Evolutionary conservation across 92 coral and sea anemone genomes (phyloP), one percentile per base, ranked within the genome.

Genomic region (Phenganax subtilis): DNA sequence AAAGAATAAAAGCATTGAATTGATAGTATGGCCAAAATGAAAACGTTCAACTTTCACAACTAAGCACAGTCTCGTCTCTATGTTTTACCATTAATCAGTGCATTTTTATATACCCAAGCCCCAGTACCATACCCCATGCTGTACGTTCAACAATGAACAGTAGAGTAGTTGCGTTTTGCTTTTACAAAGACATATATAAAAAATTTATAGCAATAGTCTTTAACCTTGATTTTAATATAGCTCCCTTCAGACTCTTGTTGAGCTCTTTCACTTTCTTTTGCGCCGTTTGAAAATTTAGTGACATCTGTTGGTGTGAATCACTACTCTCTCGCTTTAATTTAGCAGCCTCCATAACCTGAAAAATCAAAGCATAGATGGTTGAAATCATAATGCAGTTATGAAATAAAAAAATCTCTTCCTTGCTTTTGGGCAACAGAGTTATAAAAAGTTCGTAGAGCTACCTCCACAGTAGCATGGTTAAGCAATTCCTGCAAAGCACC

Each of bases 381-480:
- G 16, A 55, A 15, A 31, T 10, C n/a, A 10, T 55, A 56, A 44
- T 25, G 6, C 10, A 58, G 25, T 77, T 51, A n/a, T 4, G 14
- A 54, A 37, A 37, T 37, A 37, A 37, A 37, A 37, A 37, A 37
- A 5, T 37, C 47, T 37, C 5, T 37, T 37, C 47, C 47, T 1
- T 37, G 47, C 47, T 37, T 37, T 37, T 37, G 47, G 47, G 5
- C 47, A 5, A 37, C 47, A 37, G 47, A 37, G 5, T 5, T 1
- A 37, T 5, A 37, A 5, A 37, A 37, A 37, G 47, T 37, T 59
- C 7, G 65, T 69, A 25, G 27, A 14, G 7, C n/a, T 59, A 59
- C 99, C 99, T 96, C 99, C 57, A 80, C 81, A 62, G 99, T 96
- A 37, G 99, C 96, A 70, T 90, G 91, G 80, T 96, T 96, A 10